Evolutionary conservation across 2,113 vertebrate species (phyloP), one percentile per base, ranked within the genome.

Genomic region (Lepisosteus oculatus): DNA sequence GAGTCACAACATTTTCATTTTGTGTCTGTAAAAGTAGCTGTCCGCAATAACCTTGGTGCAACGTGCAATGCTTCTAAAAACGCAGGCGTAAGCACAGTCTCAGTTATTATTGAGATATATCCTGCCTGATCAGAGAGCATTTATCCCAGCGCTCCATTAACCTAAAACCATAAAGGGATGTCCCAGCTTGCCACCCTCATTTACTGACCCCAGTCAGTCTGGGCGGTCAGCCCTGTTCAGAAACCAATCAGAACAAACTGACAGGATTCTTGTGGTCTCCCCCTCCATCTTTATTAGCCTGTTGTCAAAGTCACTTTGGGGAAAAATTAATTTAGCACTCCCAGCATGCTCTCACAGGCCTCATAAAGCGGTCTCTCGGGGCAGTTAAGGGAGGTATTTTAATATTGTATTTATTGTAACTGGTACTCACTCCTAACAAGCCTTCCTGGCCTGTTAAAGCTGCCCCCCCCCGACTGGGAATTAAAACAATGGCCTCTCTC

Each of bases 361-460:
- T 74, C 78, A 70, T 67, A 61, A 72, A 72, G 11, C 62, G 44
- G 57, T 77, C 79, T 72, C 72, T 55, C 0, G 70, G 70, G 79
- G 64, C 67, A 9, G 55, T 68, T 72, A 76, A 73, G 78, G 74
- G 65, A 61, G 44, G 55, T 41, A 29, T 13, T 62, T 77, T 70
- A 70, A 55, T 62, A 54, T 55, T 67, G 42, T 45, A 73, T 73
- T 78, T 75, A 74, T 76, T 77, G 44, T 72, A 55, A 74, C 55
- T 62, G 74, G 61, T 69, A 73, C 79, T 77, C 76, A 61, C n/a
- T 77, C 67, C 68, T 67, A 77, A 82, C 80, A 82, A 77, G 82
- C 76, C 73, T 76, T 83, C 77, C 78, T 80, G 61, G 43, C 69
- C 56, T 70, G 81, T 83, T 84, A 72, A 47, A 80, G 73, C 56